Conservation (phyloP, 2,888 invertebrate genomes). For the Colletes collaris region DNA sequence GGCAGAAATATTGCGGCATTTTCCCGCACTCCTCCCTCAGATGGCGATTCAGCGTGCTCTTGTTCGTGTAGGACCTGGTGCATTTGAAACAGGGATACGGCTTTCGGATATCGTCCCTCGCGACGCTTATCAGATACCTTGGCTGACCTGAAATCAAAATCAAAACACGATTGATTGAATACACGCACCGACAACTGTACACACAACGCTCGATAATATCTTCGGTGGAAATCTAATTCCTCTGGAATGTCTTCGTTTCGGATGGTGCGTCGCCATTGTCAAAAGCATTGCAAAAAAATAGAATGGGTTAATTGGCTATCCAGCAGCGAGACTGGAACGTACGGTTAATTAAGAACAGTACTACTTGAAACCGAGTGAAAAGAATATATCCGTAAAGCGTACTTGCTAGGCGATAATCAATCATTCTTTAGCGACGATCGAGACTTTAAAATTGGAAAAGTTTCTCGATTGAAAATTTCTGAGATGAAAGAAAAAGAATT, state of each 20-base stretch:
- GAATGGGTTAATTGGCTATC: no score
- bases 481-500: background rate
- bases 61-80: conserved; percentile 82
- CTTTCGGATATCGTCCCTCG: conserved; percentile 56
- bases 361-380: no score
- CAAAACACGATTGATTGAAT: conserved; percentile 28
- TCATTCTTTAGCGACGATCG: no score
- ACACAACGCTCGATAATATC: conserved; percentile 3
- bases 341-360: background rate
- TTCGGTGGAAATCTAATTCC: conserved; percentile 8
- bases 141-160: conserved; percentile 58
- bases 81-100: conserved; percentile 73
- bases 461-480: no score
- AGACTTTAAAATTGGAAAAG: no score
- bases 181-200: no score
- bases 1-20: conserved; percentile 77
- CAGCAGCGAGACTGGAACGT: no score
- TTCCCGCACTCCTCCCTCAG: conserved; percentile 81
- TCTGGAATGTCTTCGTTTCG: background rate
- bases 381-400: no score
- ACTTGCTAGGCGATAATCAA: no score
- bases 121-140: background rate
- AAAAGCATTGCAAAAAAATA: background rate
- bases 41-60: conserved; percentile 85
- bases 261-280: background rate